Evolutionary conservation across 2,113 vertebrate genomes (phyloP).

Genomic region (Mobula birostris): DNA sequence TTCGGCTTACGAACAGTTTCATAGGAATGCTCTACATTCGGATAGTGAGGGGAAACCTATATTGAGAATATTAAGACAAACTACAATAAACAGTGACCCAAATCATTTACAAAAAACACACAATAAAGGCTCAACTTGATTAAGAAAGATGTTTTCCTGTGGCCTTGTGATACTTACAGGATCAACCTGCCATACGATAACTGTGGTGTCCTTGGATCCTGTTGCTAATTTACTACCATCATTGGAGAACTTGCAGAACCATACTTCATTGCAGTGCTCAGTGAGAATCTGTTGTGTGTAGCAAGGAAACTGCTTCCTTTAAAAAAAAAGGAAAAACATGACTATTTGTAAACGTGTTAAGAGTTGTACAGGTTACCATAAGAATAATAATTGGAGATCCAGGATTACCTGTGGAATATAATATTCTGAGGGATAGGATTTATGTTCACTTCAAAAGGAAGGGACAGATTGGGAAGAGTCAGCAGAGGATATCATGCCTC

Average conservation of each 20-base stretch:
- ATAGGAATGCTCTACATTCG: too few species aligned
- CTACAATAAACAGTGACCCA: neutral
- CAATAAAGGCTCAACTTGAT: neutral
- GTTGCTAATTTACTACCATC: slow-evolving; percentile 95
- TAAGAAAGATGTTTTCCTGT: neutral
- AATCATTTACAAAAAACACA: neutral
- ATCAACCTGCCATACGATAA: slow-evolving; percentile 95
- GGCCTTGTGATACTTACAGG: slow-evolving; percentile 61
- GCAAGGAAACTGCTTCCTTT: slow-evolving; percentile 93
- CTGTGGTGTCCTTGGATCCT: slow-evolving; percentile 94
- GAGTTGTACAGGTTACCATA: neutral
- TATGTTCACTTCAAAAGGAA: too few species aligned
- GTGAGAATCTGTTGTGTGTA: slow-evolving; percentile 95
- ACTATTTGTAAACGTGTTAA: neutral
- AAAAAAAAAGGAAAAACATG: slow-evolving; percentile 24
- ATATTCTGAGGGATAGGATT: neutral
- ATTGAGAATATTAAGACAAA: neutral
- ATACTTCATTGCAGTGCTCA: slow-evolving; percentile 96
- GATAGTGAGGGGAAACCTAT: too few species aligned
- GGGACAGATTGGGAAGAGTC: too few species aligned
- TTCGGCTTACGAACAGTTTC: too few species aligned
- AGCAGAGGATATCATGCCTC: too few species aligned
- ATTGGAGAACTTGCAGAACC: slow-evolving; percentile 98
- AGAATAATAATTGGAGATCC: neutral
- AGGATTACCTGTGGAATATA: neutral